Evolutionary conservation across 30 jellyfish, hydroid and myxozoan species (phyloP), one percentile per base, ranked within the genome.

Genomic region (Turritopsis rubra): DNA sequence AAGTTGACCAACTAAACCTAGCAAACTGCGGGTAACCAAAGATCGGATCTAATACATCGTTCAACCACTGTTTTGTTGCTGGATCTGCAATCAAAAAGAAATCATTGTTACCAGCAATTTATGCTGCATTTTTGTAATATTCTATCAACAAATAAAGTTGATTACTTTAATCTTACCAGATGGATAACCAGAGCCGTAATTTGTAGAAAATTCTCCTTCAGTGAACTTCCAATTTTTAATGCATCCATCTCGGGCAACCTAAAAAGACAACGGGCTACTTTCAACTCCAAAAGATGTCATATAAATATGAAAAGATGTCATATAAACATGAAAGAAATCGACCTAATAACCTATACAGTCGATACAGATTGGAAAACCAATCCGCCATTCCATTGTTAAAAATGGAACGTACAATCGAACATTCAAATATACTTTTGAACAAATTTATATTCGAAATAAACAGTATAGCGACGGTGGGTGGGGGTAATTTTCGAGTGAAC

Each of bases 1-100:
- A 85, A 27, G 99, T 94, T 54, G 99, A 94, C 99, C 99, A 94
- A 66, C 97, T 85, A 72, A 94, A 94, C 84, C 99, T 79, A 26
- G 88, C 99, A 80, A 94, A 80, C 16, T 89, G 97, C 0, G 99
- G 97, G 71, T 60, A 89, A 28, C 99, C 99, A 76, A 94, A 94
- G 27, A 89, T 90, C 24, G 96, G 96, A 76, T 94, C 99, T 21
- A 89, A 52, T 22, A 78, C 91, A 0, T 66, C 95, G 26, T 74
- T 86, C 71, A 94, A 66, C 99, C 99, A 94, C 73, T 94, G 82
- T 83, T 88, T 89, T 27, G 97, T 89, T 71, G 74, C 65, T 0
- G 99, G 95, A 52, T 94, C 99, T 94, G 79, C 1, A 70, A 81
- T 60, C 17, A 71, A 72, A 71, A 71, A 82, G 16, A 53, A n/a